Evolutionary conservation across 2,888 invertebrate species (phyloP), one percentile per base, ranked within the genome.

Genomic region (Brenthis hecate): DNA sequence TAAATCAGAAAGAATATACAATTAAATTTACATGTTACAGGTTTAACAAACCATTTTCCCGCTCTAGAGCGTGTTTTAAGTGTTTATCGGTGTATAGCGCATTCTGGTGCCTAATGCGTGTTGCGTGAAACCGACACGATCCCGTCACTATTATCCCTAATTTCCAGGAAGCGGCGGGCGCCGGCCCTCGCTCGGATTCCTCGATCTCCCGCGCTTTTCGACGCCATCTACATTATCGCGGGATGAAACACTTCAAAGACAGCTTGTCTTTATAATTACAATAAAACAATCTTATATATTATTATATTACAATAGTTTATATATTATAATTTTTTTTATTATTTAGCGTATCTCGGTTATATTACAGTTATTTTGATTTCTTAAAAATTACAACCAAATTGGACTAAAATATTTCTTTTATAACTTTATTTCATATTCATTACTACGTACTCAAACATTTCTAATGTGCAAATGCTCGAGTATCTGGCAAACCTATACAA

Each of bases 111-210:
- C 11, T 36, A 36, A 36, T 11, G 2, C 36, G 36, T 36, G 36
- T 36, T 36, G 36, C 36, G 11, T 43, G 13, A 19, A 28, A 23
- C 65, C 64, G 60, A 69, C 63, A 60, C 61, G 69, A 67, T 73
- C 74, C 68, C 88, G 79, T 78, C 88, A 79, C 87, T 84, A 81
- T 68, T 81, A 84, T 85, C 86, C 87, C 87, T 87, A 86, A 89
- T 85, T 92, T 91, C 92, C 91, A 89, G 92, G 93, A 93, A 91
- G 88, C 85, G 78, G 83, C 87, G 87, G 86, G 89, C 91, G 92
- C 89, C 89, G 85, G 83, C 84, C 83, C 81, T 80, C 87, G 86
- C 85, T 86, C 88, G 86, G 87, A 92, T 93, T 92, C 92, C 91
- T 85, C 86, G 84, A 88, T 88, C 73, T 71, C 69, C 74, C 73